phyloP scores from a whole-genome alignment of 1,140 invertebrate species.

The Chionoecetes opilio region DNA sequence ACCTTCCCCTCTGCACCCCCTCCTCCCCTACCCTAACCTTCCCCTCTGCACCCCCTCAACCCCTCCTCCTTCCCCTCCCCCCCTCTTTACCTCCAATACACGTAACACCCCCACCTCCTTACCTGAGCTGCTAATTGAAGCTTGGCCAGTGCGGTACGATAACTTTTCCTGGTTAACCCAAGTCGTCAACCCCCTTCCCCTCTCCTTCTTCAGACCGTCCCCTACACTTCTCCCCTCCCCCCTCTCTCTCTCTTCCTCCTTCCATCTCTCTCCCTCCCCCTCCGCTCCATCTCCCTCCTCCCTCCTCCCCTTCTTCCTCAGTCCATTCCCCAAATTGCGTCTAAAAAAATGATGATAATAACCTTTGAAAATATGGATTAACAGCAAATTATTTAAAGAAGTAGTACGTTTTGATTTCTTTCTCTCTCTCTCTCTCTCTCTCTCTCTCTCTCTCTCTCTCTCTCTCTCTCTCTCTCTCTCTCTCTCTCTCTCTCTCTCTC shows the following conservation, averaged over 20 bases:
- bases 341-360: neutral
- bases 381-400: neutral
- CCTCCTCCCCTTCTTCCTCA: neutral
- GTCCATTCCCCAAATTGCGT: neutral
- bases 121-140: neutral
- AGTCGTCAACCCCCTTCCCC: no score
- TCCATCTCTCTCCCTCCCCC: neutral
- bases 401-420: no score
- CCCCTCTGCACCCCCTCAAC: neutral
- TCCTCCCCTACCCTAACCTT: neutral
- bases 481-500: no score
- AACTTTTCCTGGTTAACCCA: no score
- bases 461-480: no score
- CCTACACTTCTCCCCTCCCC: neutral
- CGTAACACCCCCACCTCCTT: neutral
- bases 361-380: constrained; percentile 22
- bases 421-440: no score
- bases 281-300: neutral
- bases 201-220: neutral
- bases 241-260: neutral
- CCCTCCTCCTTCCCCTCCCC: neutral
- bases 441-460: no score
- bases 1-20: neutral
- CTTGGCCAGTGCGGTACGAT: no score
- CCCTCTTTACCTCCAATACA: neutral